Conservation (phyloP, 1,140 invertebrate species). For the Cryptotermes secundus region DNA sequence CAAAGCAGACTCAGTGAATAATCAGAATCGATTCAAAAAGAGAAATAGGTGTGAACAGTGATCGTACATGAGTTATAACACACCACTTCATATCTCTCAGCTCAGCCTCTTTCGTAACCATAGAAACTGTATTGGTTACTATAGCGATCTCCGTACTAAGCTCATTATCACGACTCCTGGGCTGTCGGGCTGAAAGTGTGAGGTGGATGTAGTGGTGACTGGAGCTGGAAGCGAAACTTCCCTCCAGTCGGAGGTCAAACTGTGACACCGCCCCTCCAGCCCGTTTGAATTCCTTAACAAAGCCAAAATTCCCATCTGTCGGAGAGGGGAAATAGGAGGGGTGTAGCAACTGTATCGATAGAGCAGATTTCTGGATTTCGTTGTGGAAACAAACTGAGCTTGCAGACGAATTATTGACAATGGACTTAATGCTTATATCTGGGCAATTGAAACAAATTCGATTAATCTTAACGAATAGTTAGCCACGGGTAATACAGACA, state of each 20-base stretch:
- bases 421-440: not conserved
- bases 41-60: not conserved
- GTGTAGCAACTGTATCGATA: not conserved
- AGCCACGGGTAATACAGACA: no score
- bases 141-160: not conserved
- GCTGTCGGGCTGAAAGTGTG: not conserved
- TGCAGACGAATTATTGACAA: not conserved
- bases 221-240: not conserved
- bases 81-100: no score
- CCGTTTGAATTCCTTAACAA: slow-evolving; percentile 8
- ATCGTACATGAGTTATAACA: not conserved
- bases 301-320: slow-evolving; percentile 9
- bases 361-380: not conserved
- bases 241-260: slow-evolving; percentile 10
- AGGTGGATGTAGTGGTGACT: not conserved
- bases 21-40: slow-evolving; percentile 6
- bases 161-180: slow-evolving; percentile 11
- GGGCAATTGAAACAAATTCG: not conserved
- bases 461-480: no score
- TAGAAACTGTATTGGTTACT: slow-evolving; percentile 13
- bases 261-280: not conserved
- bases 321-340: not conserved
- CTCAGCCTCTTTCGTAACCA: not conserved
- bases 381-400: not conserved
- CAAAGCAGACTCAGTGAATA: slow-evolving; percentile 3